These are phyloP conservation scores for Clarias macrocephalus DNA, from an alignment of 2,113 vertebrate genomes.

Conservation along the genomic window DNA sequence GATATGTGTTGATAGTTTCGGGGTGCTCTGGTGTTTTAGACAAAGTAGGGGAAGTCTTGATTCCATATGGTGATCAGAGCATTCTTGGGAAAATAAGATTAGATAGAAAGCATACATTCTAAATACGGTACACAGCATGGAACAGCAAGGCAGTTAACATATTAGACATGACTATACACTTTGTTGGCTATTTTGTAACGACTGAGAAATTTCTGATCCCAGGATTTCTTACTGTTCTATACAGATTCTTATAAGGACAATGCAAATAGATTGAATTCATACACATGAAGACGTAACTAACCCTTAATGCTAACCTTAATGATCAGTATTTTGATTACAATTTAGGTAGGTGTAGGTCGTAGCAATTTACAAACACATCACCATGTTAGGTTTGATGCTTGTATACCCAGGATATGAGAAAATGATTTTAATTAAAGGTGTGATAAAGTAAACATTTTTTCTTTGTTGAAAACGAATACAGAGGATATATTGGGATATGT, in stretches of 20 bases:
- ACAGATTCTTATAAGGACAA: neutral
- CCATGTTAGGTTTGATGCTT: neutral
- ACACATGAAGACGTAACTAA: too few species aligned
- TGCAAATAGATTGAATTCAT: neutral
- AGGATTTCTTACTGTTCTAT: neutral
- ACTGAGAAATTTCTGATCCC: neutral
- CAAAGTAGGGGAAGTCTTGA: neutral
- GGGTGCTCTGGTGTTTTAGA: neutral
- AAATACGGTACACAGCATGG: neutral
- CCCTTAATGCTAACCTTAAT: neutral
- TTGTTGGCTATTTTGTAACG: neutral
- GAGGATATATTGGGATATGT: neutral
- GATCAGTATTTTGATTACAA: neutral
- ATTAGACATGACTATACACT: neutral
- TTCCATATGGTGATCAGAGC: neutral
- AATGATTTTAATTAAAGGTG: neutral
- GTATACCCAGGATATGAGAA: neutral
- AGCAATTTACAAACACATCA: neutral
- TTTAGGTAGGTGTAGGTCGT: neutral
- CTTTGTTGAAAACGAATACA: neutral
- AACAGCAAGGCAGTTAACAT: too few species aligned
- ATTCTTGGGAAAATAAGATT: constrained; percentile 2
- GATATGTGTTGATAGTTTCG: constrained; percentile 2
- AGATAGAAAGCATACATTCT: neutral
- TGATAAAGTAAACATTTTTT: neutral